Evolutionary conservation across 2,888 invertebrate species (phyloP).

Genomic region (Agonum fuliginosum): DNA sequence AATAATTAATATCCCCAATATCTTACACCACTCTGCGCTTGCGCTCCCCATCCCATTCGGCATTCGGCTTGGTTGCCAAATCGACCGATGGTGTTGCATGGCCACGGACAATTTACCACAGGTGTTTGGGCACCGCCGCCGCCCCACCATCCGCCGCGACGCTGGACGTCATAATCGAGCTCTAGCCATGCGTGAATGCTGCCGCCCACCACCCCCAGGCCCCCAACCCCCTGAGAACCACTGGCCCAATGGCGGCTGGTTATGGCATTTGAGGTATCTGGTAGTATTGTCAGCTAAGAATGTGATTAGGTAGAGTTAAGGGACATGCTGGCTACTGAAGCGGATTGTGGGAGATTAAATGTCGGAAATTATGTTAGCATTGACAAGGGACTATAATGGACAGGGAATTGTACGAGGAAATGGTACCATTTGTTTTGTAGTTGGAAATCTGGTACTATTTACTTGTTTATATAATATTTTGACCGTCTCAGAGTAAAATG

Average conservation of each 20-base stretch:
- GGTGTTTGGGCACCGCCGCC: constrained; percentile 42
- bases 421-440: too few species aligned
- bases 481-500: too few species aligned
- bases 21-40: neutral
- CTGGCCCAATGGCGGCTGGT: neutral
- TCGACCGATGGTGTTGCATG: constrained; percentile 54
- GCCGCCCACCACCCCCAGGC: neutral
- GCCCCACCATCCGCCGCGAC: neutral
- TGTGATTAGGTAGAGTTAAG: neutral
- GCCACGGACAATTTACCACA: constrained; percentile 53
- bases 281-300: neutral
- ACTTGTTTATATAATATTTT: too few species aligned
- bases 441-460: too few species aligned
- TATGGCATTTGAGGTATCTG: constrained; percentile 23
- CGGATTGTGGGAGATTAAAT: neutral
- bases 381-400: too few species aligned
- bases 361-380: neutral
- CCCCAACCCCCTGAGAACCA: too few species aligned
- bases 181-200: constrained; percentile 32
- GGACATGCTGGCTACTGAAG: too few species aligned
- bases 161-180: constrained; percentile 26
- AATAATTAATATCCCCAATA: neutral
- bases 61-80: constrained; percentile 13
- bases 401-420: too few species aligned
- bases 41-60: neutral